Percentiles rank a stretch among this genome's conserved stretches.
Evolutionary conservation across 2,888 invertebrate species (phyloP).

Genomic region (Lampropteryx suffumata): DNA sequence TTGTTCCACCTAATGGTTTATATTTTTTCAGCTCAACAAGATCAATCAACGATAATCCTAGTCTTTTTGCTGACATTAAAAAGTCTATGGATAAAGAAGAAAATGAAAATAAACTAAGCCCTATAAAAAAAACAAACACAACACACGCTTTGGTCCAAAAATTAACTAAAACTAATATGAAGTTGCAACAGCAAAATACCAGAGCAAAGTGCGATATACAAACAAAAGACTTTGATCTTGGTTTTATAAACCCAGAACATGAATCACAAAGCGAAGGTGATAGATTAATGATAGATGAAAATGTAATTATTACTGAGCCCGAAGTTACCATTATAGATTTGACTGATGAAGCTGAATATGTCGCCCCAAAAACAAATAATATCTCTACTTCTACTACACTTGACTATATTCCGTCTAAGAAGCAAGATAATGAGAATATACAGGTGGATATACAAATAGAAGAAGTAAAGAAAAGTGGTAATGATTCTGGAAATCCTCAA

Average conservation of each 20-base stretch:
- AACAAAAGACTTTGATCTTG: not conserved
- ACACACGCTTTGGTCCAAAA: conserved; percentile 2
- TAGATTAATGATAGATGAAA: conserved; percentile 3
- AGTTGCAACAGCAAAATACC: conserved; percentile 2
- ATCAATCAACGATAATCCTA: not conserved
- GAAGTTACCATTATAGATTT: conserved; percentile 12
- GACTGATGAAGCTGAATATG: conserved; percentile 5
- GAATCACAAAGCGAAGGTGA: not conserved
- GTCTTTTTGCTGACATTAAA: not conserved
- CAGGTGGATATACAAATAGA: not conserved
- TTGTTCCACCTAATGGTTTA: not conserved
- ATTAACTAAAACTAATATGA: conserved; percentile 1
- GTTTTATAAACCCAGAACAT: not conserved
- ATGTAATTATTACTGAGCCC: conserved; percentile 4
- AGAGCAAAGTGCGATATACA: not conserved
- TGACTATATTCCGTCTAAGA: not conserved
- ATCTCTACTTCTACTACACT: not conserved
- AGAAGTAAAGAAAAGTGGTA: not conserved
- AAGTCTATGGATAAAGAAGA: not conserved
- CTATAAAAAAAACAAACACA: not conserved
- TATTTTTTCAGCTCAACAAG: conserved; percentile 4
- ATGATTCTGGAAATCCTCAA: not conserved
- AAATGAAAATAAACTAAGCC: not conserved
- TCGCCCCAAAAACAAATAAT: not conserved
- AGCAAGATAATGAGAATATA: not conserved